Evolutionary conservation across 1,140 invertebrate genomes (phyloP), one percentile per base, ranked within the genome.

Genomic region (Oedothorax gibbosus): DNA sequence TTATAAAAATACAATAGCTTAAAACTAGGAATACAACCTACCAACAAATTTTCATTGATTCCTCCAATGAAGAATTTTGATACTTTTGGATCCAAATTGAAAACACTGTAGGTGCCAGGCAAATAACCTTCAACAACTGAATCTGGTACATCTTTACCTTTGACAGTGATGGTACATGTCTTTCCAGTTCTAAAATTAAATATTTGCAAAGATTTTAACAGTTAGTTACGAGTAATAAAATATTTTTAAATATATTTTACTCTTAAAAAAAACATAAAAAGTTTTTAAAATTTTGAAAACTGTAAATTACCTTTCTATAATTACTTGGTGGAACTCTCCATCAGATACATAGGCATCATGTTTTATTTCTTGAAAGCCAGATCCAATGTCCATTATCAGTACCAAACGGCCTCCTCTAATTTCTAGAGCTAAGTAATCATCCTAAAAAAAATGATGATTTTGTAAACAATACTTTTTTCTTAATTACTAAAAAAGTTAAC

Each of bases 341-440:
- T 97, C 91, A 80, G 88, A 94, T 9, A 95, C 93, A 85, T 92
- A 93, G 89, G 95, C 94, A 51, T 88, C 87, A 14, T 94, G 93
- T 86, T 92, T 94, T 35, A 94, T 93, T 85, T 92, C 93, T 54
- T 94, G 93, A 0, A 94, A 92, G 20, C 95, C 96, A 86, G 95
- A 95, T 18, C 98, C 98, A 64, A 99, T 92, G 89, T 99, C 95
- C 86, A 97, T 93, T 20, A 94, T 94, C 14, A 98, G 91, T 51
- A 96, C 94, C 0, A 96, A 95, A 89, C 95, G 95, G 9, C 97
- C 97, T 89, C 95, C 94, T 89, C 95, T 93, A 35, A 99, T 92
- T 89, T 98, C 94, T n/a, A 99, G 88, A 11, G 96, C 95, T 92
- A 99, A 94, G 89, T 96, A 99, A 89, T 99, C 98, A 87, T 96